phyloP scores from a whole-genome alignment of 1,140 invertebrate genomes.

The Atopsyche davidsoni region DNA sequence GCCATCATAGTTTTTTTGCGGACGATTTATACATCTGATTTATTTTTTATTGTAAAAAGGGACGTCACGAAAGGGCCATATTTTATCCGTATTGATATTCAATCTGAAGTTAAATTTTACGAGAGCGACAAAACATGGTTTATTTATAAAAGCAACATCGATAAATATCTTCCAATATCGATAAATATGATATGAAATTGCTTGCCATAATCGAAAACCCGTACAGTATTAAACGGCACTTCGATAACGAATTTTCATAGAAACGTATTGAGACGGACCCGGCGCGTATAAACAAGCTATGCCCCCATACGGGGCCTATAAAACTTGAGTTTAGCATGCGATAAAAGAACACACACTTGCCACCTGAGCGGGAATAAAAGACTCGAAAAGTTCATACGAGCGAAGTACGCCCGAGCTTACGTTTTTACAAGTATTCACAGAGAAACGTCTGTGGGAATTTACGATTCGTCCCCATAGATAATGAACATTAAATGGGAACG shows the following conservation, averaged over 20 bases:
- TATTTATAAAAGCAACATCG: background rate
- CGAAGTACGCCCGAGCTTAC: background rate
- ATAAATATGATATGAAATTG: background rate
- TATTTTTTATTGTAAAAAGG: no score
- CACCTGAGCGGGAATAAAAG: constrained; percentile 19
- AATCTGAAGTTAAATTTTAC: no score
- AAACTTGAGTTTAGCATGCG: constrained; percentile 28
- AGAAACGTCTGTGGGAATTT: constrained; percentile 23
- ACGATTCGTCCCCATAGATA: constrained; percentile 22
- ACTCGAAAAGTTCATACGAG: background rate
- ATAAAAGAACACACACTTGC: constrained; percentile 25
- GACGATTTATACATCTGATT: no score
- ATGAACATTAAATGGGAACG: constrained; percentile 26
- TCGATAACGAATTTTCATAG: constrained; percentile 27
- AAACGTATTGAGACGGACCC: constrained; percentile 6
- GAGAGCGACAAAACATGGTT: no score
- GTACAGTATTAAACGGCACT: constrained; percentile 22
- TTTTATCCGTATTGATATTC: no score
- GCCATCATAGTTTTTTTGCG: no score
- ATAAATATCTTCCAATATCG: background rate
- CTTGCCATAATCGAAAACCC: constrained; percentile 16
- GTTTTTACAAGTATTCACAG: constrained; percentile 9
- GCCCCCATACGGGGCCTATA: constrained; percentile 15
- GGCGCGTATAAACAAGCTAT: constrained; percentile 21
- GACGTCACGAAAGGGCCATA: background rate